These are phyloP conservation scores for Caenorhabditis imperialis DNA, from an alignment of 2,888 invertebrate genomes.

Conservation along the genomic window DNA sequence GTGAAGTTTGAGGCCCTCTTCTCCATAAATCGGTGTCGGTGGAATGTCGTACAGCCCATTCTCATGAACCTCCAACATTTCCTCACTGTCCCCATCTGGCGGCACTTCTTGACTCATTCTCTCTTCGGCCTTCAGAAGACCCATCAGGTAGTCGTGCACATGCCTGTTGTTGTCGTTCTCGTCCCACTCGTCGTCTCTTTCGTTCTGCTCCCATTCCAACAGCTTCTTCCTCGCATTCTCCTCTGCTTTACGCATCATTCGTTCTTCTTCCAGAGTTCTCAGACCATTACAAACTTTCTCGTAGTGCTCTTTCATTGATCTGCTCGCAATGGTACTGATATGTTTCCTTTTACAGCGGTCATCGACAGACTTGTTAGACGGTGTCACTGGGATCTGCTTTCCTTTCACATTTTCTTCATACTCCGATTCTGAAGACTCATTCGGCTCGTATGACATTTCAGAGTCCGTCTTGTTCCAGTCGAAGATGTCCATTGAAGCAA, in stretches of 20 bases:
- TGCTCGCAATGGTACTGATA: no score
- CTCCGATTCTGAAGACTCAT: background rate
- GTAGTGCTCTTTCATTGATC: no score
- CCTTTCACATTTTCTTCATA: background rate
- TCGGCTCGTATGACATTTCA: background rate
- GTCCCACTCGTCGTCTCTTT: slow-evolving; percentile 5
- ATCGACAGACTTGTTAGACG: background rate
- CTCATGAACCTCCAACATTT: background rate
- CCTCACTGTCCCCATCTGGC: background rate
- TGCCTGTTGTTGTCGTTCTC: slow-evolving; percentile 16
- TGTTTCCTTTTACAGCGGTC: no score
- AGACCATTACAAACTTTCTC: background rate
- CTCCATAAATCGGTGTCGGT: slow-evolving; percentile 1
- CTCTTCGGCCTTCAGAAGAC: background rate
- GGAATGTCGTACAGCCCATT: background rate
- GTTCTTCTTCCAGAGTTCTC: slow-evolving; percentile 1
- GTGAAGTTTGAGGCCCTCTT: background rate
- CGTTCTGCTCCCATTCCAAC: slow-evolving; percentile 7
- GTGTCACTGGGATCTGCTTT: background rate
- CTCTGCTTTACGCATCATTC: background rate
- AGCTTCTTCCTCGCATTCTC: background rate
- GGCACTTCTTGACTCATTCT: background rate
- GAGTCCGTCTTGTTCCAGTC: slow-evolving; percentile 12
- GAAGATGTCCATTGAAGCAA: slow-evolving; percentile 1
- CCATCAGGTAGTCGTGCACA: slow-evolving; percentile 21